Percentiles rank a stretch among this genome's conserved stretches.
Conservation (phyloP, 2,113 vertebrate species). For the Barnardius zonarius region DNA sequence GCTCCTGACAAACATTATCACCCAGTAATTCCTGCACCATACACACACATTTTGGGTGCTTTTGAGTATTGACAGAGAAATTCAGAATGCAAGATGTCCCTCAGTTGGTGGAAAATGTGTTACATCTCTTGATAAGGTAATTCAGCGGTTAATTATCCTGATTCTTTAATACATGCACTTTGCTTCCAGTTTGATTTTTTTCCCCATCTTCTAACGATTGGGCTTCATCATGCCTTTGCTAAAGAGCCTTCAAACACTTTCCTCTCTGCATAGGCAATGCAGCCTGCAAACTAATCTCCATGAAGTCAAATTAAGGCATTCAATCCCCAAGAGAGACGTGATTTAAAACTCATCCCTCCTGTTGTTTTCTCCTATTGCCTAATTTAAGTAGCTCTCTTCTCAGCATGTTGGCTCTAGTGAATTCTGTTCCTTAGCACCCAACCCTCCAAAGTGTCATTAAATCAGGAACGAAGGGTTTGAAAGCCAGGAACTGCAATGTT, state of each 20-base stretch:
- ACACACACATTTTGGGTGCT: background rate
- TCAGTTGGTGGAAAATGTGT: conserved; percentile 3
- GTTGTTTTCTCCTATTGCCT: conserved; percentile 63
- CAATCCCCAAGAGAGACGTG: conserved; percentile 22
- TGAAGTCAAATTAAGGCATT: conserved; percentile 64
- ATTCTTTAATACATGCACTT: conserved; percentile 32
- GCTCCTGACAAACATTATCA: conserved; percentile 9
- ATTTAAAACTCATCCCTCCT: conserved; percentile 64
- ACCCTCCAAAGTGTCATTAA: conserved; percentile 8
- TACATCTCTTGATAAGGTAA: conserved; percentile 33
- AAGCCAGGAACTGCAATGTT: background rate
- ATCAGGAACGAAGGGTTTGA: conserved; percentile 35
- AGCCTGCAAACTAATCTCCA: conserved; percentile 62
- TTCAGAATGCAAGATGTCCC: background rate
- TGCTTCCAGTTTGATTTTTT: conserved; percentile 2
- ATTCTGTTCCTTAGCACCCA: conserved; percentile 60
- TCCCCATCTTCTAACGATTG: background rate
- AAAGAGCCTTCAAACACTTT: conserved; percentile 60
- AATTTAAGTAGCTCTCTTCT: conserved; percentile 61
- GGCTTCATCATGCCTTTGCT: conserved; percentile 27
- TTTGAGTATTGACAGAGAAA: background rate
- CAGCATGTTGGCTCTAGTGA: conserved; percentile 40
- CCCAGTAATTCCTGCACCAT: background rate
- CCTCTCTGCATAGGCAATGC: conserved; percentile 15
- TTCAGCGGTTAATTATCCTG: conserved; percentile 31